A percentile compares a stretch with the other conserved stretches of the same genome.
Conservation (phyloP, 2,888 invertebrate species). For the Cetonia aurata region DNA sequence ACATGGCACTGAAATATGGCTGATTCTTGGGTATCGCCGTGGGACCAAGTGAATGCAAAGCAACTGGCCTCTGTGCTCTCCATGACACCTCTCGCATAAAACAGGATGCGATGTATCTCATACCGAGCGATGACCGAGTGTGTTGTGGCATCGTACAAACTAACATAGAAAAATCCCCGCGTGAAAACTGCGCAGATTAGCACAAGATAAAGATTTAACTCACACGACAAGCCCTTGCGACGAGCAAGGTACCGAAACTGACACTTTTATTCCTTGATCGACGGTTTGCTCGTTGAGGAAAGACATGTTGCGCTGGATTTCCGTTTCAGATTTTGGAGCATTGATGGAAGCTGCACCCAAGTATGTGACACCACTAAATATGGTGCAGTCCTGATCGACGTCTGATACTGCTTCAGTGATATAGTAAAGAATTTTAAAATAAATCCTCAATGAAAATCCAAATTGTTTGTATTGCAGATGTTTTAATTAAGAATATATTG, state of each 20-base stretch:
- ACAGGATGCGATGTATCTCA: conserved; percentile 92
- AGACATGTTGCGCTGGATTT: conserved; percentile 94
- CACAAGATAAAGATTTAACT: conserved; percentile 63
- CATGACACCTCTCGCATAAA: conserved; percentile 92
- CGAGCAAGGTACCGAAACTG: conserved; percentile 92
- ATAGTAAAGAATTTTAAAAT: conserved; percentile 2
- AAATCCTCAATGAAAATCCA: neutral
- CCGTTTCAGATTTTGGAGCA: conserved; percentile 91
- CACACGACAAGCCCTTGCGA: conserved; percentile 95
- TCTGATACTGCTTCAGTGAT: conserved; percentile 74
- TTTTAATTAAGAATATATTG: too few relatives aligned
- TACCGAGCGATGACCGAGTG: conserved; percentile 90
- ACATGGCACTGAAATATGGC: conserved; percentile 97
- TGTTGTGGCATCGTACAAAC: conserved; percentile 85
- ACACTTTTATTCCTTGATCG: conserved; percentile 85
- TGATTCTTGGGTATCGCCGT: conserved; percentile 89
- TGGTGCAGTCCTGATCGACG: conserved; percentile 89
- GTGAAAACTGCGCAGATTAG: too few relatives aligned
- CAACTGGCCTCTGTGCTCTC: conserved; percentile 90
- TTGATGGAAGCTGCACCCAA: conserved; percentile 92
- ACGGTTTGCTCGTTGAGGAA: conserved; percentile 86
- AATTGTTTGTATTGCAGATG: too few relatives aligned
- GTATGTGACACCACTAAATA: conserved; percentile 94
- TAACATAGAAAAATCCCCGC: conserved; percentile 60
- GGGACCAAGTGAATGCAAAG: conserved; percentile 98